These are phyloP conservation scores for Thamnophis sirtalis DNA, from an alignment of 2,113 vertebrate genomes.

Conservation along the genomic window DNA sequence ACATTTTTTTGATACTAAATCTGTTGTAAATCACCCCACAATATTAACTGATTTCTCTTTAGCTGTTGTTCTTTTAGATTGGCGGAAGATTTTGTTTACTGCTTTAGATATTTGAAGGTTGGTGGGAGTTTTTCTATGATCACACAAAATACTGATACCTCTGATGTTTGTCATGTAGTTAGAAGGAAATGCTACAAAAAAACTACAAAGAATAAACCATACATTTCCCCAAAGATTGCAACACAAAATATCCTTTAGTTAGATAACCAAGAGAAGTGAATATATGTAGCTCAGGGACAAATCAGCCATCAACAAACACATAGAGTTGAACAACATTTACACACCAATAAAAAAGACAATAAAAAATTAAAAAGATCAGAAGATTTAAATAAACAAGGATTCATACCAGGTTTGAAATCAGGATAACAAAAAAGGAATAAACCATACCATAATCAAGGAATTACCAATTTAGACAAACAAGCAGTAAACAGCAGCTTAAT, in stretches of 20 bases:
- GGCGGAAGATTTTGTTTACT: not conserved
- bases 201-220: not conserved
- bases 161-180: not conserved
- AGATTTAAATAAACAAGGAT: not conserved
- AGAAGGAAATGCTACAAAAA: not conserved
- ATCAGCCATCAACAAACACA: not conserved
- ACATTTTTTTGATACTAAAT: constrained; percentile 5
- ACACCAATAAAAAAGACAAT: not conserved
- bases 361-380: not conserved
- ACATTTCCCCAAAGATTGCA: not conserved
- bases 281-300: not conserved
- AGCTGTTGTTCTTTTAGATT: not conserved
- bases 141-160: not conserved
- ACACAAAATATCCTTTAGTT: not conserved
- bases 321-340: not conserved
- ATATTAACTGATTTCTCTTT: not conserved
- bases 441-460: not conserved
- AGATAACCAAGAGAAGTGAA: not conserved
- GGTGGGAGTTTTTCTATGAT: not conserved
- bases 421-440: not conserved
- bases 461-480: not conserved
- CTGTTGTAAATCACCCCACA: not conserved
- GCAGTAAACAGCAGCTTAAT: not conserved
- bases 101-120: not conserved
- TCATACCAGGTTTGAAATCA: not conserved